These are phyloP conservation scores for human DNA, from an alignment of 2,113 vertebrate species.

Conservation along the genomic window DNA sequence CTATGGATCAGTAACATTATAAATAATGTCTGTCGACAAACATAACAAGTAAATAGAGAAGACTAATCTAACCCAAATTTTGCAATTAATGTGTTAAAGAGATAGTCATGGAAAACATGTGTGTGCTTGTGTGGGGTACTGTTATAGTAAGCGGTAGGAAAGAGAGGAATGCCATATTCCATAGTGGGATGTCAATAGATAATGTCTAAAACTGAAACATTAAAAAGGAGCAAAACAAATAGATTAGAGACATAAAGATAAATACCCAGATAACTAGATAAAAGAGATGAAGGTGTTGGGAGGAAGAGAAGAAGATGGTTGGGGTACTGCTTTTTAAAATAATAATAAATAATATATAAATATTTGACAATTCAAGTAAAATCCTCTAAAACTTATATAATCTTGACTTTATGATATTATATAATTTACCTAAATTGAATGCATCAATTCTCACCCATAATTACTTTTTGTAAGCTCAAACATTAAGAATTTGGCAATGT, in stretches of 20 bases:
- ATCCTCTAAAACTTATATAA: background rate
- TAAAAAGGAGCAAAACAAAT: background rate
- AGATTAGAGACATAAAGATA: background rate
- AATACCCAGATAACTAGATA: background rate
- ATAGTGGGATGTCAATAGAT: background rate
- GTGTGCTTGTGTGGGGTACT: background rate
- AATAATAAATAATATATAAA: background rate
- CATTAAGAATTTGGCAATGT: background rate
- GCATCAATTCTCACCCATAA: background rate
- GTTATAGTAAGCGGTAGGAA: background rate
- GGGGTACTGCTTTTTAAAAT: background rate
- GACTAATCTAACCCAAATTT: background rate
- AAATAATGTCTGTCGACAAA: constrained; percentile 18
- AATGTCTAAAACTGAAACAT: background rate
- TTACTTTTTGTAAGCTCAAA: background rate
- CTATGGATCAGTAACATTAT: background rate
- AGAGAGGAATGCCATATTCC: background rate
- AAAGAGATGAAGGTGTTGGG: background rate
- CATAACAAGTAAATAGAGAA: background rate
- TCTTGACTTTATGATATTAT: background rate
- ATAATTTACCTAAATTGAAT: background rate
- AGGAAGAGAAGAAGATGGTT: background rate
- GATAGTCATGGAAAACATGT: background rate
- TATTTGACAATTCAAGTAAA: background rate
- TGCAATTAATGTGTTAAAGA: background rate